Evolutionary conservation across 2,797 vertebrate genomes (phyloP).

Genomic region (Hozukius guyotensis): DNA sequence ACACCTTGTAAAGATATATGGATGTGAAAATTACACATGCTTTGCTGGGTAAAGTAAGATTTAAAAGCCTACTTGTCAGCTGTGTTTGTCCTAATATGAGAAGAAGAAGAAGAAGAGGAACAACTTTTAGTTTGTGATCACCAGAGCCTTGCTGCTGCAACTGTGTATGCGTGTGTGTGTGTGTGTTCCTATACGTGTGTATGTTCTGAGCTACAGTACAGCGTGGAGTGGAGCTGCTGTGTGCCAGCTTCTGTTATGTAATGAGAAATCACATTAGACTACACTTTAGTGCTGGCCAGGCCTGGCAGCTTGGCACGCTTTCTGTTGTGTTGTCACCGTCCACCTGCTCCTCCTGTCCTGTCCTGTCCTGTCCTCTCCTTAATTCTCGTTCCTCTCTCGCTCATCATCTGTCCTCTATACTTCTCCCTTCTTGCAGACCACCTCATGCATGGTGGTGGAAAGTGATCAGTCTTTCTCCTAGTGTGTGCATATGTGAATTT

Average conservation of each 20-base stretch:
- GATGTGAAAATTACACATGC: neutral
- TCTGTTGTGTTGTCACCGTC: constrained; percentile 54
- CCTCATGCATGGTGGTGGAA: constrained; percentile 6
- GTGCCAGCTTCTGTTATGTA: constrained; percentile 72
- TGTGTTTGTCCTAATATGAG: neutral
- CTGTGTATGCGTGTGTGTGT: neutral
- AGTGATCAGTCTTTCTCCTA: neutral
- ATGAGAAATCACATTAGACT: constrained; percentile 76
- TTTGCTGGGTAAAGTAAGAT: neutral
- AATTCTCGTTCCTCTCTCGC: neutral
- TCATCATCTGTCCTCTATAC: constrained; percentile 21
- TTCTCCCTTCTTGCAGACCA: constrained; percentile 3
- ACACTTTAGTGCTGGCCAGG: constrained; percentile 46
- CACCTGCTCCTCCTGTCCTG: constrained; percentile 57
- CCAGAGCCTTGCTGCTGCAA: neutral
- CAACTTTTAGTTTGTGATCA: constrained; percentile 1
- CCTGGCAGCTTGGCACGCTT: constrained; percentile 37
- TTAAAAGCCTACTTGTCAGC: constrained; percentile 11
- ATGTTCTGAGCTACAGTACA: constrained; percentile 16
- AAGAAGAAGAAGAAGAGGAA: neutral
- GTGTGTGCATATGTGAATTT: neutral
- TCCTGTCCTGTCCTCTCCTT: constrained; percentile 22
- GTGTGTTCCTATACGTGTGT: neutral
- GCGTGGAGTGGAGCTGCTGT: constrained; percentile 39
- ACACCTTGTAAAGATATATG: neutral